phyloP scores from a whole-genome alignment of 2,797 vertebrate genomes.

The Sebastes minor region DNA sequence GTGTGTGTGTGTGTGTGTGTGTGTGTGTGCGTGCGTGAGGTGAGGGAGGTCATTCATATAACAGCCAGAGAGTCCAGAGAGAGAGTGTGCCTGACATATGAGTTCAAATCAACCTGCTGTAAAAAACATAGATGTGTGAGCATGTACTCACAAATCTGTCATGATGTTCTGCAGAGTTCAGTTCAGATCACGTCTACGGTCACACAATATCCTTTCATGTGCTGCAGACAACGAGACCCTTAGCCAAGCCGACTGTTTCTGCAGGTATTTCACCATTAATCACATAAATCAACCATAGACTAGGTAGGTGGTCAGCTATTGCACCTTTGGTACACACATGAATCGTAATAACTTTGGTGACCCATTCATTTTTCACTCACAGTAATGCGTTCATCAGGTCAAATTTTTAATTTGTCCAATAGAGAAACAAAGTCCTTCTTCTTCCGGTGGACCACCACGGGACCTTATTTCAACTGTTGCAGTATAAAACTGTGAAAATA shows the following conservation, averaged over 20 bases:
- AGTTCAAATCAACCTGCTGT: constrained; percentile 1
- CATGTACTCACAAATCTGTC: background rate
- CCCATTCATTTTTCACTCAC: too few relatives aligned
- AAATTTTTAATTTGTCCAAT: too few relatives aligned
- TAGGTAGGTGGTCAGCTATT: too few relatives aligned
- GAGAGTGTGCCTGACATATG: background rate
- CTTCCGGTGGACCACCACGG: too few relatives aligned
- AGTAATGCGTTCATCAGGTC: too few relatives aligned
- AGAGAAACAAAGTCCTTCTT: too few relatives aligned
- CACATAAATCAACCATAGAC: background rate
- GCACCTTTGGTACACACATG: too few relatives aligned
- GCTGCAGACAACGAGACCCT: background rate
- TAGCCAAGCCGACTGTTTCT: background rate
- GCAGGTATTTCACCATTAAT: background rate
- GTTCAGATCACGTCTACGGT: background rate
- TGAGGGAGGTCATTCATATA: constrained; percentile 7
- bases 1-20: too few relatives aligned
- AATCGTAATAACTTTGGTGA: too few relatives aligned
- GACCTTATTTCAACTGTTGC: too few relatives aligned
- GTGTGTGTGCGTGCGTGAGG: background rate
- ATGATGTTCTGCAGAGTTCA: background rate
- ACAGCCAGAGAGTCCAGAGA: constrained; percentile 15
- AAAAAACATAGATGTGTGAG: background rate
- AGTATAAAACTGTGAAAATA: too few relatives aligned
- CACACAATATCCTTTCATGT: background rate